These are phyloP conservation scores for Pterocles burchelli DNA, from an alignment of 2,113 vertebrate genomes.

Conservation along the genomic window DNA sequence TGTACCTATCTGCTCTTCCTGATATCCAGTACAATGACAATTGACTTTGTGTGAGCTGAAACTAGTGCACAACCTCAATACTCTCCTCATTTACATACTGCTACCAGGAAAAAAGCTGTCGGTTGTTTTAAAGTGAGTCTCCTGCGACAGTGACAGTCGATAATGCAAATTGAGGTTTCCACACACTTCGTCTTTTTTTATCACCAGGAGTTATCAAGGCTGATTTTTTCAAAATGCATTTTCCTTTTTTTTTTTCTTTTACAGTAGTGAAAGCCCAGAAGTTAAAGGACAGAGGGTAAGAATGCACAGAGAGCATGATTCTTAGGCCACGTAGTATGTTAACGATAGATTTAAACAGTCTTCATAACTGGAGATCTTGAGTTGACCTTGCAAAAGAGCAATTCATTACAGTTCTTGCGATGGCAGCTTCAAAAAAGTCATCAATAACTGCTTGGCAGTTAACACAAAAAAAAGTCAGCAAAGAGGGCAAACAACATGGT, in stretches of 20 bases:
- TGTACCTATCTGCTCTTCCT: background rate
- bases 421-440: conserved; percentile 25
- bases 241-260: conserved; percentile 1
- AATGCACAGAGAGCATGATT: conserved; percentile 16
- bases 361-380: conserved; percentile 5
- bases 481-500: background rate
- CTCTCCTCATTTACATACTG: background rate
- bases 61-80: background rate
- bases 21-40: background rate
- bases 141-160: background rate
- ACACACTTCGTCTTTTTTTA: background rate
- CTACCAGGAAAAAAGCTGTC: background rate
- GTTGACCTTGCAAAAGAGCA: conserved; percentile 33
- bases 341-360: conserved; percentile 24
- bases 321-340: background rate
- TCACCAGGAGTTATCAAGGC: background rate
- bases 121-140: background rate
- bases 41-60: conserved; percentile 1
- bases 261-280: conserved; percentile 18
- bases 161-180: conserved; percentile 56
- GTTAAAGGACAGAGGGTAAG: background rate
- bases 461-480: conserved; percentile 22
- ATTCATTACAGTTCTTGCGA: conserved; percentile 19
- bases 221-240: conserved; percentile 3
- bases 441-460: conserved; percentile 36